Conservation (phyloP, 2,888 invertebrate genomes). For the Hyposoter dolosus region DNA sequence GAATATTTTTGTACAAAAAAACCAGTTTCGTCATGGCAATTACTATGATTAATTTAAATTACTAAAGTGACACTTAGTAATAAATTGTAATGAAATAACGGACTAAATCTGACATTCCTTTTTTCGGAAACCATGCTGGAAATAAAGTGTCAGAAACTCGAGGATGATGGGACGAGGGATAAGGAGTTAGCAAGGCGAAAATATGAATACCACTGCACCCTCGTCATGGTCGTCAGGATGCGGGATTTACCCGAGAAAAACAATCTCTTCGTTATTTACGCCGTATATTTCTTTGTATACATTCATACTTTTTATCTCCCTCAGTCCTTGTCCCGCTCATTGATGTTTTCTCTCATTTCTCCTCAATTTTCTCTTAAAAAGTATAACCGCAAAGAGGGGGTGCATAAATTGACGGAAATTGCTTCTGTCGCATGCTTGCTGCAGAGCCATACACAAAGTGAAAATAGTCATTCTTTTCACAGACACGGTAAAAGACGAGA, state of each 20-base stretch:
- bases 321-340: conserved; percentile 2
- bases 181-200: conserved; percentile 3
- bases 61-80: too few species aligned
- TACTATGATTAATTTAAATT: too few species aligned
- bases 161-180: not conserved
- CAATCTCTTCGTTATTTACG: conserved; percentile 57
- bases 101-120: not conserved
- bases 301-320: conserved; percentile 26
- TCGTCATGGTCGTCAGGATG: conserved; percentile 31
- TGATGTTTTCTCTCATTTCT: conserved; percentile 23
- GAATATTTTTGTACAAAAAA: not conserved
- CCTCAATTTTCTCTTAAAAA: conserved; percentile 72
- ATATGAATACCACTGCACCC: conserved; percentile 50
- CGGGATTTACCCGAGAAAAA: conserved; percentile 43
- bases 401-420: conserved; percentile 82
- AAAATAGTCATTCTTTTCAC: conserved; percentile 55
- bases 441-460: conserved; percentile 63
- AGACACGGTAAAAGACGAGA: conserved; percentile 12
- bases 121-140: not conserved
- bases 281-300: conserved; percentile 40
- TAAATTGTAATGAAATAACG: not conserved
- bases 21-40: too few species aligned
- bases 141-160: not conserved
- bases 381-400: conserved; percentile 78
- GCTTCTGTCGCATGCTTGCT: conserved; percentile 76